Base-by-base conservation (phyloP, 2,888 invertebrate genomes). In the Pseudolycoriella hygida region DNA sequence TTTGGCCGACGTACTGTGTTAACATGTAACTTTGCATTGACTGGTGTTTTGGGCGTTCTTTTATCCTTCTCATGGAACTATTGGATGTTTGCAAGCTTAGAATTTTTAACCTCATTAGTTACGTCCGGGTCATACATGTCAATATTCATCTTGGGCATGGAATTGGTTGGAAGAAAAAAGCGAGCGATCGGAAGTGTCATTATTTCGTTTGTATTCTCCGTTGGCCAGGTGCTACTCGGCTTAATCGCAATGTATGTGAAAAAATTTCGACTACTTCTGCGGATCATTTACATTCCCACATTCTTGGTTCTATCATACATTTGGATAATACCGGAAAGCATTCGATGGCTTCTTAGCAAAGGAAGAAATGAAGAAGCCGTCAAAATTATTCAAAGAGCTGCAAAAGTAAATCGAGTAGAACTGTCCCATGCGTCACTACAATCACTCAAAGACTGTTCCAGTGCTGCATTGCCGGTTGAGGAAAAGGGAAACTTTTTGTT, bases 131-230 rank as follows among this genome's bases (percentile, higher is more conserved):
- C 80, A 11, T 85, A 75, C 56, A 76, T 77, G 3, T 76, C 80
- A 1, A 77, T 77, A 47, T 83, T 81, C 57, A 77, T 86, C 53
- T 64, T 80, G 53, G 82, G 82, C 74, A 65, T 86, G 51, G 87
- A 88, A 60, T 70, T 85, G 62, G 77, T 85, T 19, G 82, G 82
- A 1, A 80, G 80, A 10, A 72, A 74, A 48, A 74, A 76, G 43
- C 70, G 87, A 34, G 79, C 83, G 17, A 60, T 84, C 34, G 79
- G 77, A 3, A 80, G 84, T 49, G 70, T 80, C 43, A 65, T 84
- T 41, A 70, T 81, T 8, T 76, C 80, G 43, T 71, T 79, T 12
- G 79, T 80, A 48, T 76, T 81, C 55, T 76, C 83, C 0, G 53
- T 77, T 30, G 85, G 86, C 1, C 77, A 80, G 56, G 73, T 80